Conservation (phyloP, 1,140 invertebrate species). For the Zaprionus ghesquierei region DNA sequence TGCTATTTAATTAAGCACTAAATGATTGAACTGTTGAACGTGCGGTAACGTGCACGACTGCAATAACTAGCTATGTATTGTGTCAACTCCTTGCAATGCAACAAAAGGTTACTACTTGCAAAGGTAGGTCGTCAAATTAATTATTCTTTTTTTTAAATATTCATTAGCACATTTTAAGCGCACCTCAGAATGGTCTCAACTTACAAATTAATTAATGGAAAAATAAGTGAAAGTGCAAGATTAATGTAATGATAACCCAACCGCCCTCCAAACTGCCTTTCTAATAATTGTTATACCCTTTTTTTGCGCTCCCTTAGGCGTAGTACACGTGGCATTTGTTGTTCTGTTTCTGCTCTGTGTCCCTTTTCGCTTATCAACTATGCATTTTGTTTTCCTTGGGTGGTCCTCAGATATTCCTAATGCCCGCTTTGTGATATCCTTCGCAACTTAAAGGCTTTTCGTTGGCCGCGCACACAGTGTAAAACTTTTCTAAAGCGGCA, state of each 20-base stretch:
- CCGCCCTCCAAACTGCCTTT: neutral
- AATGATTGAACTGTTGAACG: constrained; percentile 4
- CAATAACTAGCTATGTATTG: neutral
- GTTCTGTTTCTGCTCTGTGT: neutral
- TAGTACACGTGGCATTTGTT: neutral
- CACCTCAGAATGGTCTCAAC: neutral
- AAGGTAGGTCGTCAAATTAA: neutral
- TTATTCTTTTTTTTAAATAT: neutral
- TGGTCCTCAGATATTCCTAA: constrained; percentile 21
- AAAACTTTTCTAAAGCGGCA: constrained; percentile 23
- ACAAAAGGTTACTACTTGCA: neutral
- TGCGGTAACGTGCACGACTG: neutral
- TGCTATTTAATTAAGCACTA: constrained; percentile 10
- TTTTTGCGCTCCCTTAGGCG: constrained; percentile 1
- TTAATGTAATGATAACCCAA: constrained; percentile 9
- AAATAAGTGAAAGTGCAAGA: neutral
- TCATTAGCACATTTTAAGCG: constrained; percentile 4
- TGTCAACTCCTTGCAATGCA: neutral
- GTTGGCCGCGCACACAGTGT: constrained; percentile 10
- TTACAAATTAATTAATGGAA: constrained; percentile 18
- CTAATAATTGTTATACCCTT: constrained; percentile 19
- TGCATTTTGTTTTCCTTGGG: constrained; percentile 26
- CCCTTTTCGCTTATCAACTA: constrained; percentile 39
- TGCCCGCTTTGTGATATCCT: constrained; percentile 36
- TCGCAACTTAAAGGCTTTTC: constrained; percentile 46